Percentiles rank a stretch among this genome's conserved stretches.
Evolutionary conservation across 2,113 vertebrate species (phyloP).

Genomic region (Ptyas mucosa): DNA sequence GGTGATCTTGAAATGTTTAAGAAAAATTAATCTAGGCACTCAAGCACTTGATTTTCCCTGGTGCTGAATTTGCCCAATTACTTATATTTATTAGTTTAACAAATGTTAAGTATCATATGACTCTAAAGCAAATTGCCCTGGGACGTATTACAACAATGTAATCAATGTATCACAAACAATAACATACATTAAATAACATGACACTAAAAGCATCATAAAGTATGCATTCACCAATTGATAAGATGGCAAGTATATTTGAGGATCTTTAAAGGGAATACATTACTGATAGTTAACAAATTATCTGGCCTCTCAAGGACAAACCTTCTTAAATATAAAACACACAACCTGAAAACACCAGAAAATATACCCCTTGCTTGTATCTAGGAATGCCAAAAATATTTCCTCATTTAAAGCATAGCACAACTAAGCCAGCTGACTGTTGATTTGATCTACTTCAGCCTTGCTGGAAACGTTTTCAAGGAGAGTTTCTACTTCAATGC

Average conservation of each 20-base stretch:
- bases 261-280: not conserved
- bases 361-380: not conserved
- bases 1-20: not conserved
- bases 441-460: not conserved
- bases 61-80: not conserved
- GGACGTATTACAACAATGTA: not conserved
- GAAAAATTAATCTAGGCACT: not conserved
- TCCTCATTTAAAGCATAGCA: not conserved
- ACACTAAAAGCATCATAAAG: not conserved
- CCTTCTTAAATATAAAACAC: not conserved
- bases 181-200: not conserved
- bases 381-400: not conserved
- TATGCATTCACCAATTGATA: not conserved
- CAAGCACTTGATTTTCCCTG: not conserved
- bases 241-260: not conserved
- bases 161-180: not conserved
- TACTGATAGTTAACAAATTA: not conserved
- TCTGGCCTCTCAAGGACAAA: not conserved
- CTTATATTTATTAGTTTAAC: not conserved
- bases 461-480: not conserved
- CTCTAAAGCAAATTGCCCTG: not conserved
- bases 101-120: not conserved
- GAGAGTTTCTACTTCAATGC: not conserved
- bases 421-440: not conserved
- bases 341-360: not conserved